A percentile compares a stretch with the other conserved stretches of the same genome.
These are phyloP conservation scores for Indicator maculatus DNA, from an alignment of 2,113 vertebrate genomes.

Conservation along the genomic window DNA sequence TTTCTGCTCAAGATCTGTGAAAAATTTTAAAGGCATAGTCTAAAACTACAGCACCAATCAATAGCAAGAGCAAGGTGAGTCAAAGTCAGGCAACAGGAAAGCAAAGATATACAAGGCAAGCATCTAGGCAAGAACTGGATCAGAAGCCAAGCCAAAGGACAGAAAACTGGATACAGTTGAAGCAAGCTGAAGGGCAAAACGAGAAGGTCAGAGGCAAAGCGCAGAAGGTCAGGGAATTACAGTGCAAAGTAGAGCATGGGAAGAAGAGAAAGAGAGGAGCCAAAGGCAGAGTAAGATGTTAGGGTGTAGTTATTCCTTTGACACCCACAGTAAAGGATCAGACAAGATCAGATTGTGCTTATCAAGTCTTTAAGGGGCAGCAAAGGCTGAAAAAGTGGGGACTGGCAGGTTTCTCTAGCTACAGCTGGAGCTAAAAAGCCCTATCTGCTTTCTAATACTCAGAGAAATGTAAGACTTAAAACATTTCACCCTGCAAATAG, in stretches of 20 bases:
- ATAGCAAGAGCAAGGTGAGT: neutral
- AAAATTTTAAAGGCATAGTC: too few species aligned
- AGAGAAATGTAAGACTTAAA: neutral
- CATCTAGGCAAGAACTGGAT: neutral
- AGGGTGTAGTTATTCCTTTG: neutral
- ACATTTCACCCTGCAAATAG: neutral
- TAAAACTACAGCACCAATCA: neutral
- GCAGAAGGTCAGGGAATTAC: neutral
- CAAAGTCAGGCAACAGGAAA: neutral
- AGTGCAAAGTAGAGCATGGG: neutral
- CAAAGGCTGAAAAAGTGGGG: neutral
- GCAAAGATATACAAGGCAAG: neutral
- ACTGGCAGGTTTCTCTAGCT: neutral
- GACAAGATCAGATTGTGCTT: neutral
- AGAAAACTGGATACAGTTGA: neutral
- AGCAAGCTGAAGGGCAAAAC: neutral
- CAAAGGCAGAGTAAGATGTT: neutral
- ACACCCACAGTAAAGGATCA: neutral
- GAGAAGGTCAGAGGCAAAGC: neutral
- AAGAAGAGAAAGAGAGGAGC: neutral
- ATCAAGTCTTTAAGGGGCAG: neutral
- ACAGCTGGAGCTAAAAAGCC: neutral
- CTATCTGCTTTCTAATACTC: neutral
- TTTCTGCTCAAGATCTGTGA: too few species aligned
- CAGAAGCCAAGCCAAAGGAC: neutral